Evolutionary conservation across 1,140 invertebrate species (phyloP).

Genomic region (Lanistes nyassanus): DNA sequence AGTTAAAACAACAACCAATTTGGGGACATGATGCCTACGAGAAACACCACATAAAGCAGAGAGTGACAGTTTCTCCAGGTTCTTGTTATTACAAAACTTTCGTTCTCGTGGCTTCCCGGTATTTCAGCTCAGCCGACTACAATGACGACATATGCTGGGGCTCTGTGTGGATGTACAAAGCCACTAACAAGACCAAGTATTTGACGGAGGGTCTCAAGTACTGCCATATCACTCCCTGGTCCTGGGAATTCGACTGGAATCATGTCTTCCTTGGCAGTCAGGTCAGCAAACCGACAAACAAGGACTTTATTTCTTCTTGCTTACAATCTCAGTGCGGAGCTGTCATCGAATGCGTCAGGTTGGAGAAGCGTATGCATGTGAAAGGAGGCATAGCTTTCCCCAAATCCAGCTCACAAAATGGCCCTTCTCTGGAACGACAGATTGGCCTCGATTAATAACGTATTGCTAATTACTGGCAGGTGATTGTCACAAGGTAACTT

Average conservation of each 20-base stretch:
- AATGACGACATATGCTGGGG: slow-evolving; percentile 75
- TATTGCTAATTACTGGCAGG: no score
- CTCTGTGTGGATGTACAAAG: slow-evolving; percentile 73
- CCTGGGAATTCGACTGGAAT: slow-evolving; percentile 71
- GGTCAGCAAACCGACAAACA: slow-evolving; percentile 50
- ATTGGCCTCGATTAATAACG: no score
- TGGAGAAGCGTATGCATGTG: no score
- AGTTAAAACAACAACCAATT: background rate
- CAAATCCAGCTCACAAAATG: no score
- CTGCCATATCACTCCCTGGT: slow-evolving; percentile 29
- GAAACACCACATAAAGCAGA: background rate
- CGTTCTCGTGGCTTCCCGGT: background rate
- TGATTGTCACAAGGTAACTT: no score
- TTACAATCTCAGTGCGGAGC: no score
- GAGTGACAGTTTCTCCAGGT: background rate
- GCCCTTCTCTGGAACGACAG: no score
- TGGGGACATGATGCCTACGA: background rate
- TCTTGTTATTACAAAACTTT: background rate
- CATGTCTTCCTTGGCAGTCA: slow-evolving; percentile 73
- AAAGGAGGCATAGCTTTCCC: background rate
- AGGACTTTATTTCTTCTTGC: no score
- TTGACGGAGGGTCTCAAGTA: slow-evolving; percentile 69
- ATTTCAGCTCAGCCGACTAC: slow-evolving; percentile 58
- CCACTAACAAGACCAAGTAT: slow-evolving; percentile 71
- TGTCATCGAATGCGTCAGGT: no score